Conservation (phyloP, 2,113 vertebrate genomes). For the Seriola quinqueradiata region DNA sequence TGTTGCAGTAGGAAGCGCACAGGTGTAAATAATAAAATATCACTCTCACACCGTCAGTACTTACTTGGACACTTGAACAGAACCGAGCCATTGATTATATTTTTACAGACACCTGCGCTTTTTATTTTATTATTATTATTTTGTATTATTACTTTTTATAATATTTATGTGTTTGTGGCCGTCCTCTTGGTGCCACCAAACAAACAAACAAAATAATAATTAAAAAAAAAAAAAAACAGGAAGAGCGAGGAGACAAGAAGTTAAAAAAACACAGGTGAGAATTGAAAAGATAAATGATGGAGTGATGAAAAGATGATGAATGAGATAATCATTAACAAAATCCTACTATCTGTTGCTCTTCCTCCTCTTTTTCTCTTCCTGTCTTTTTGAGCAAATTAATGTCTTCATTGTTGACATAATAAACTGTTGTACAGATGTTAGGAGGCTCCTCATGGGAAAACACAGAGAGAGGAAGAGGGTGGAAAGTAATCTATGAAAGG, state of each 20-base stretch:
- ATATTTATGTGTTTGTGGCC: too few relatives aligned
- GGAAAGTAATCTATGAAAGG: constrained; percentile 48
- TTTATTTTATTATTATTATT: too few relatives aligned
- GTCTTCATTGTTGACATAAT: constrained; percentile 58
- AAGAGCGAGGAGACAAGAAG: background rate
- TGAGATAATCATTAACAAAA: constrained; percentile 43
- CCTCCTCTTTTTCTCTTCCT: constrained; percentile 9
- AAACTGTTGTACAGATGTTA: constrained; percentile 57
- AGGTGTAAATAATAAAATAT: too few relatives aligned
- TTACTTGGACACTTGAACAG: too few relatives aligned
- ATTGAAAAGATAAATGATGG: background rate
- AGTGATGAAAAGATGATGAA: constrained; percentile 35
- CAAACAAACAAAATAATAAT: too few relatives aligned
- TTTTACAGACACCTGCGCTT: too few relatives aligned
- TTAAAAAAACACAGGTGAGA: background rate
- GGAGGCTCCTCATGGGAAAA: constrained; percentile 25
- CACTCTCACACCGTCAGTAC: too few relatives aligned
- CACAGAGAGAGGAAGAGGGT: constrained; percentile 18
- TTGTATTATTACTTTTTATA: too few relatives aligned
- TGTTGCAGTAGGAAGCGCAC: too few relatives aligned
- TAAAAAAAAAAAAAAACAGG: background rate
- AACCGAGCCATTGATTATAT: too few relatives aligned
- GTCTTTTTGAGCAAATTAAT: constrained; percentile 52
- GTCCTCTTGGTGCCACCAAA: too few relatives aligned
- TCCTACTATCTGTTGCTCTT: background rate